phyloP scores from a whole-genome alignment of 1,140 invertebrate species.

The Conopomorpha cramerella region DNA sequence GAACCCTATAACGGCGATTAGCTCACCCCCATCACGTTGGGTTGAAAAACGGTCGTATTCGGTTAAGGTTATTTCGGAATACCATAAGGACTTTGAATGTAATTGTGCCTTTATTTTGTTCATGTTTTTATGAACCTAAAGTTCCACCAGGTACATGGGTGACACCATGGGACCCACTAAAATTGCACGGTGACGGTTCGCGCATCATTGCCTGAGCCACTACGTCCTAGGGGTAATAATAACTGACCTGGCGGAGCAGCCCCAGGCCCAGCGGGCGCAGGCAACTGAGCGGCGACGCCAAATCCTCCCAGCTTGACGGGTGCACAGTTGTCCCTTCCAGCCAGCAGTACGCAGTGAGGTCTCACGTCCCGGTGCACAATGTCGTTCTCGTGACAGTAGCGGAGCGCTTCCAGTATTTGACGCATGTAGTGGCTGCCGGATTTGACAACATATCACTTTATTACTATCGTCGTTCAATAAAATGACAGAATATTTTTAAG shows the following conservation, averaged over 20 bases:
- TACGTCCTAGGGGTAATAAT: conserved; percentile 4
- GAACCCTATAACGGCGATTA: too few species aligned
- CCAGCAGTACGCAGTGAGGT: conserved; percentile 92
- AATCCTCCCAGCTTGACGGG: conserved; percentile 98
- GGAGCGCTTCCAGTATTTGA: conserved; percentile 91
- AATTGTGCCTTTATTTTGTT: too few species aligned
- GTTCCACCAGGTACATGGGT: too few species aligned
- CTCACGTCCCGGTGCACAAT: conserved; percentile 96
- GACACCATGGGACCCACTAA: too few species aligned
- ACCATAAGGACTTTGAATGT: too few species aligned
- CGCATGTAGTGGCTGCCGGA: conserved; percentile 93
- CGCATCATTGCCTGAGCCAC: too few species aligned
- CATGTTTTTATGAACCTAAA: too few species aligned
- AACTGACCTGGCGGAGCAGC: conserved; percentile 71
- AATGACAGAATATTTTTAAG: conserved; percentile 3
- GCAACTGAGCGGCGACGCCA: conserved; percentile 91
- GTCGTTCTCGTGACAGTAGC: conserved; percentile 97
- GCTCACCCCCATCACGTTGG: too few species aligned
- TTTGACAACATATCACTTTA: conserved; percentile 6
- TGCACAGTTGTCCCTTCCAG: conserved; percentile 95
- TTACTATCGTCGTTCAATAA: not conserved
- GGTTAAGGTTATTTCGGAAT: too few species aligned
- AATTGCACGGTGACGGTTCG: too few species aligned
- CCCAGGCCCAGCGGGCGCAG: conserved; percentile 73
- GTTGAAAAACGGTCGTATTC: too few species aligned